Evolutionary conservation across 2,888 invertebrate species (phyloP), one percentile per base, ranked within the genome.

Genomic region (Apodemia hepburni): DNA sequence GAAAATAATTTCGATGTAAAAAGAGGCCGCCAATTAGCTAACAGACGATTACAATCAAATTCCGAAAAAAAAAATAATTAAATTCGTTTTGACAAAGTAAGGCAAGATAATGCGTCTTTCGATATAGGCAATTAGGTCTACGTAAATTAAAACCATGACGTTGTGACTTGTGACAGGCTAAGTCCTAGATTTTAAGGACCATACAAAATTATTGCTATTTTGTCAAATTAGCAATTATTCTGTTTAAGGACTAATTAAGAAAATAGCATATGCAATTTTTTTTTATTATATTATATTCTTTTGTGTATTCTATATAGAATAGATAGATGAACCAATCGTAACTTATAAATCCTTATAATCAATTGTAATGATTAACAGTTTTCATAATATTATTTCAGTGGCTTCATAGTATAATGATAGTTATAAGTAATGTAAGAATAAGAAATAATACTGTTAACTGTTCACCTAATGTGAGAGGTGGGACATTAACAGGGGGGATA

Each of bases 201-300:
- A 3, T 69, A 69, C 59, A 63, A 65, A 61, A 65, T 68, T n/a
- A 12, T 17, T 33, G 15, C 33, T 7, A 38, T 66, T 12, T 47
- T 67, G 3, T 11, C 60, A 8, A 38, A 64, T 42, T 65, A 58
- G 64, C 65, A 42, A 61, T 62, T 17, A 33, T 42, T 12, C 45
- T 66, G 3, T 65, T 64, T 27, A 67, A 67, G 59, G 64, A 67
- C 17, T 64, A 67, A 61, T 59, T 64, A 17, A 58, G 65, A 15
- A 33, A 22, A 2, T 67, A 64, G 67, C 67, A 60, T 12, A 65
- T 63, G 3, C 63, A 67, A 62, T 64, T 35, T 35, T n/a, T n/a
- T n/a, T n/a, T n/a, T n/a, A n/a, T n/a, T n/a, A n/a, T n/a, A n/a
- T n/a, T n/a, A n/a, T n/a, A n/a, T n/a, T n/a, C n/a, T n/a, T n/a